Conservation (phyloP, 2,113 vertebrate species). For the Chlamydotis undulata region DNA sequence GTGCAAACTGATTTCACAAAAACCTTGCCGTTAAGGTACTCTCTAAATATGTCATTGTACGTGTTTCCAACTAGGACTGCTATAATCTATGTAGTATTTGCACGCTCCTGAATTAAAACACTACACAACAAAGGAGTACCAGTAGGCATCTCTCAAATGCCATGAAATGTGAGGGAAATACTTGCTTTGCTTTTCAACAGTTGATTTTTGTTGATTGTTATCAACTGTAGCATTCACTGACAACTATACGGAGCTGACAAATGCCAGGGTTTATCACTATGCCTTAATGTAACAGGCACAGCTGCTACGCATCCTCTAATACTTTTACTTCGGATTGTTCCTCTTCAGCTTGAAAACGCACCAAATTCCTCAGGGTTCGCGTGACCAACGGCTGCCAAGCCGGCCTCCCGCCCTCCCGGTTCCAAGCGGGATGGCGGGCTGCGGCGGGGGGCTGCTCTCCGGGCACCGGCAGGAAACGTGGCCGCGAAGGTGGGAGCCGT, state of each 20-base stretch:
- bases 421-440: no score
- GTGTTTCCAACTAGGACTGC: not conserved
- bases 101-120: not conserved
- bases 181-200: not conserved
- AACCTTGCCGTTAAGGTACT: not conserved
- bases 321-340: accelerated
- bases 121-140: not conserved
- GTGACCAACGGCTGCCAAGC: accelerated
- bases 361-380: accelerated
- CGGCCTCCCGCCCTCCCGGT: not conserved
- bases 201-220: not conserved
- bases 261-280: accelerated
- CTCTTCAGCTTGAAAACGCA: no score
- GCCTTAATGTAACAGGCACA: not conserved
- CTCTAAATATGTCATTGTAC: not conserved
- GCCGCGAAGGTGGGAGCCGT: no score
- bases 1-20: not conserved
- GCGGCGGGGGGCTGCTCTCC: no score
- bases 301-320: no score
- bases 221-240: not conserved
- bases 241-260: accelerated
- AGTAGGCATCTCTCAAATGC: not conserved
- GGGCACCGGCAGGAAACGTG: no score
- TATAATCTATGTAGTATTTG: accelerated
- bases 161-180: accelerated